A percentile compares a stretch with the other conserved stretches of the same genome.
These are phyloP conservation scores for Penaeus japonicus DNA, from an alignment of 1,140 invertebrate genomes.

Conservation along the genomic window DNA sequence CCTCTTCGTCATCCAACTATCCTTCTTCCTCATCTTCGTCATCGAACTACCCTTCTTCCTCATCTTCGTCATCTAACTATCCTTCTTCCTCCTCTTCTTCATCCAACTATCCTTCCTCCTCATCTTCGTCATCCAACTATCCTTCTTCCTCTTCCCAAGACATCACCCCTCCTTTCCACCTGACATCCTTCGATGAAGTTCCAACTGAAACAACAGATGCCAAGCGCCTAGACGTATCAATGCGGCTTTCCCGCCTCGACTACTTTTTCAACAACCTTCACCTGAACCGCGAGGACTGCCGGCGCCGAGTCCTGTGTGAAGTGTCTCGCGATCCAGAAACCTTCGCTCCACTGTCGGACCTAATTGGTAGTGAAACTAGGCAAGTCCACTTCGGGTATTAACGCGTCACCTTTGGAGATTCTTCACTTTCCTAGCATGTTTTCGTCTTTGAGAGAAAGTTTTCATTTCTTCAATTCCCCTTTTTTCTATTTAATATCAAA, in stretches of 20 bases:
- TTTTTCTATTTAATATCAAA: too few relatives aligned
- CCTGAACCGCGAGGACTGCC: slow-evolving; percentile 42
- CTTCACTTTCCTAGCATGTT: too few relatives aligned
- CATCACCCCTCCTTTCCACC: slow-evolving; percentile 24
- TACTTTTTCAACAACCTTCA: slow-evolving; percentile 43
- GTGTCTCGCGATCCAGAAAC: slow-evolving; percentile 30
- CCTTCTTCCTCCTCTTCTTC: neutral
- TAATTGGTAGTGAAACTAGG: slow-evolving; percentile 33
- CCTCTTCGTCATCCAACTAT: neutral
- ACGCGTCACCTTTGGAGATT: too few relatives aligned
- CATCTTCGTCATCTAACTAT: neutral
- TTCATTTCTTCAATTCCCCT: too few relatives aligned
- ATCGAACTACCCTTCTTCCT: neutral
- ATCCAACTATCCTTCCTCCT: neutral
- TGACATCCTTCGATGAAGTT: slow-evolving; percentile 34
- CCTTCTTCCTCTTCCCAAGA: neutral
- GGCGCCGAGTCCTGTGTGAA: slow-evolving; percentile 36
- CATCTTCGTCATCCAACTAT: neutral
- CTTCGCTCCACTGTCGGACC: slow-evolving; percentile 33
- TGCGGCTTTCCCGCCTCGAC: slow-evolving; percentile 44
- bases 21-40: neutral
- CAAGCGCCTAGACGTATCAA: slow-evolving; percentile 14
- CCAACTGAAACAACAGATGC: neutral
- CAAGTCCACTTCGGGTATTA: neutral
- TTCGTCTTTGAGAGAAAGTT: too few relatives aligned